Base-by-base conservation (phyloP, 2,113 vertebrate species). In the Parotia lawesii region DNA sequence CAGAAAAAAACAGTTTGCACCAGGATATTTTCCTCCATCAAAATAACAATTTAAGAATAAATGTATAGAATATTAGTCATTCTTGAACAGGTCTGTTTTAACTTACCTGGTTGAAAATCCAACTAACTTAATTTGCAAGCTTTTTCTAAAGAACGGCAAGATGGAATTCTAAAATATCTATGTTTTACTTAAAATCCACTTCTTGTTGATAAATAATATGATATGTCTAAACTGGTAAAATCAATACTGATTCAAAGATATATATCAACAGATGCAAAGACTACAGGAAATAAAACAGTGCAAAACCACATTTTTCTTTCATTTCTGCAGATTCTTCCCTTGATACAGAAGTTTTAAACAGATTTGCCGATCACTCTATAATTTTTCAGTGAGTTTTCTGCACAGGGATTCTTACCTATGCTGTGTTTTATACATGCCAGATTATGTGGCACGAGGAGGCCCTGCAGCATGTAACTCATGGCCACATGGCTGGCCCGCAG, bases 401-500 rank as follows among this genome's bases (percentile, higher is more conserved):
- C 47, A n/a, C 12, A 48, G 11, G 9, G 47, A 71, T 81, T 81
- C 35, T 80, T 71, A 58, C 6, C 24, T 58, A 2, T 40, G 4
- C 17, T n/a, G 4, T 35, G 23, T 61, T 93, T 70, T 74, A 24
- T 23, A 40, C 10, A 25, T 31, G 14, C 3, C 67, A 80, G 31
- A 28, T 37, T 20, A 38, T 5, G 45, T n/a, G 45, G 40, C 62
- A 69, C 44, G 48, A 79, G 19, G 40, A 89, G 18, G n/a, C 10
- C 37, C 8, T 79, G 67, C 16, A 58, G 38, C 50, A 33, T 2
- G 4, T 48, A 65, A 61, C n/a, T 44, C 50, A 17, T 13, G 61
- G 61, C 23, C 66, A 51, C 48, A 6, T 2, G 83, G 48, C 15
- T 37, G 29, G 20, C 38, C 25, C 0, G 0, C 60, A 60, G 85